Percentiles rank a stretch among this genome's conserved stretches.
Conservation (phyloP, 2,113 vertebrate species). For the Nothoprocta perdicaria region DNA sequence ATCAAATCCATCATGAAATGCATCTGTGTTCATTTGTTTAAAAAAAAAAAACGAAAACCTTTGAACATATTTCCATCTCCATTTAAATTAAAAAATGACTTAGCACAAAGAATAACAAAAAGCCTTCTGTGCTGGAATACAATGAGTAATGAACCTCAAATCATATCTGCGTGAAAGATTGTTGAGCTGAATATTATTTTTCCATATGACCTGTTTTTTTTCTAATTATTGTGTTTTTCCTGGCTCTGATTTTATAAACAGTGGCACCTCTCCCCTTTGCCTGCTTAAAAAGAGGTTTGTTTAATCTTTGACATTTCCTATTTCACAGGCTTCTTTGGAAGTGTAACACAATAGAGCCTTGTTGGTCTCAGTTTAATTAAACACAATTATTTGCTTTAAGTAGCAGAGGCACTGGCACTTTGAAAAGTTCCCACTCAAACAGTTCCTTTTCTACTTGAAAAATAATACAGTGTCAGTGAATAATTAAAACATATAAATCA, state of each 20-base stretch:
- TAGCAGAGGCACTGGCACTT: constrained; percentile 40
- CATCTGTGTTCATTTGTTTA: constrained; percentile 53
- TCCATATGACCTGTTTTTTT: constrained; percentile 69
- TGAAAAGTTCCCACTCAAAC: neutral
- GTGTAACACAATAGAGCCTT: constrained; percentile 71
- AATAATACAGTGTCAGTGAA: constrained; percentile 8
- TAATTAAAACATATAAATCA: constrained; percentile 29
- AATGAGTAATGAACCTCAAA: constrained; percentile 74
- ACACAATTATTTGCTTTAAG: constrained; percentile 42
- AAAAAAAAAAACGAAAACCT: constrained; percentile 25
- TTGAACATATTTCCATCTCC: constrained; percentile 56
- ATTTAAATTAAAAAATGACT: constrained; percentile 69
- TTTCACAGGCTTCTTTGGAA: constrained; percentile 39
- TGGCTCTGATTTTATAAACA: constrained; percentile 67
- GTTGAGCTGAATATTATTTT: constrained; percentile 66
- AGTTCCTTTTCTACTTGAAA: constrained; percentile 23
- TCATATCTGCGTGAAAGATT: constrained; percentile 56
- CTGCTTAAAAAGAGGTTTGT: constrained; percentile 19
- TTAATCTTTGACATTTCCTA: constrained; percentile 60
- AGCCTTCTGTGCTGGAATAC: constrained; percentile 74
- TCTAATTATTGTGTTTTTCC: constrained; percentile 69
- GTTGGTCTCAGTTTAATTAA: constrained; percentile 67
- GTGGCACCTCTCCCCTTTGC: constrained; percentile 45
- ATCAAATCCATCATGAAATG: constrained; percentile 7
- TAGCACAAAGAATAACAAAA: constrained; percentile 69